These are phyloP conservation scores for Natrix natrix DNA, from an alignment of 2,797 vertebrate genomes.

Conservation along the genomic window DNA sequence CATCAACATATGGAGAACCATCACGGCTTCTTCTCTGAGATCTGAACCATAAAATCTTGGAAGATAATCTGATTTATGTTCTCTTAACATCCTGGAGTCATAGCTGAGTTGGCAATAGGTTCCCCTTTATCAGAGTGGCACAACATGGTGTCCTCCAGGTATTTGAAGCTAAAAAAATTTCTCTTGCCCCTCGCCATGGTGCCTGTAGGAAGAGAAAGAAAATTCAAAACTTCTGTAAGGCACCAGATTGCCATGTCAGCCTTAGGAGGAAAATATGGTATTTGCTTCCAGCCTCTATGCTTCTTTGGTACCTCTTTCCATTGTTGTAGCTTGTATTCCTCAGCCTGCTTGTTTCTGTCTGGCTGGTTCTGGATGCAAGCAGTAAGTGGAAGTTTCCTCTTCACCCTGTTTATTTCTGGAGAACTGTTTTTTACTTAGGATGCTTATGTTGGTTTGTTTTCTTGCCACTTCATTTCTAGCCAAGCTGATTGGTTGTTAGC, in stretches of 20 bases:
- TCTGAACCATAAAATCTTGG: neutral
- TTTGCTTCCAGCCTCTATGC: neutral
- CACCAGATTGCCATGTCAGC: neutral
- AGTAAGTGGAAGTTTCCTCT: neutral
- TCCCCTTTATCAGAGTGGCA: neutral
- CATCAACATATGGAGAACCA: neutral
- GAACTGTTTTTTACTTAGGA: neutral
- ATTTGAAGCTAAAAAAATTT: neutral
- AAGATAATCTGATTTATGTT: neutral
- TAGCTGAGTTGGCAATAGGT: neutral
- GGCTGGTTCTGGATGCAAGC: neutral
- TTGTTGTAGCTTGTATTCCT: constrained; percentile 2
- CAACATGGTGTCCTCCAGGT: neutral
- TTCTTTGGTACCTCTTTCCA: constrained; percentile 29
- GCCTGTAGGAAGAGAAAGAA: neutral
- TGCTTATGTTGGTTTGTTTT: neutral
- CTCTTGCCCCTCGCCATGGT: neutral
- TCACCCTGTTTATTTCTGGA: neutral
- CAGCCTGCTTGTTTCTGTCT: neutral
- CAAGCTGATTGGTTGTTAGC: neutral
- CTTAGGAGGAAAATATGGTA: neutral
- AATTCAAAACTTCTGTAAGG: neutral
- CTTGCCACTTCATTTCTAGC: neutral
- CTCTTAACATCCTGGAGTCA: neutral
- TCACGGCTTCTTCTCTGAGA: neutral